These are phyloP conservation scores for Ameiurus melas DNA, from an alignment of 2,113 vertebrate species.

Conservation along the genomic window DNA sequence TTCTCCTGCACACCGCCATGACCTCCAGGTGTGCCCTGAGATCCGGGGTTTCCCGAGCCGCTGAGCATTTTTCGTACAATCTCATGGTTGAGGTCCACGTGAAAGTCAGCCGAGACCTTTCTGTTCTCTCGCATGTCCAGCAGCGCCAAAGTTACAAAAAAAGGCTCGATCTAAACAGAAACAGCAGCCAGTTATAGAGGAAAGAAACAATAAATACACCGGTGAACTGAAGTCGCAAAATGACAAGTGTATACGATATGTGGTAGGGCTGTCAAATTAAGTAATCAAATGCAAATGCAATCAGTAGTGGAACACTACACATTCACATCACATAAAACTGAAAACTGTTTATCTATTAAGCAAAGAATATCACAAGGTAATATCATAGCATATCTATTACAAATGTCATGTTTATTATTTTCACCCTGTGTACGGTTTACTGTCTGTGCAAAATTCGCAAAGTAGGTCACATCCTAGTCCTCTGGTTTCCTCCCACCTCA, in stretches of 20 bases:
- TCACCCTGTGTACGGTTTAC: not conserved
- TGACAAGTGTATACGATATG: not conserved
- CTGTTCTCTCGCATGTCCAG: slow-evolving; percentile 85
- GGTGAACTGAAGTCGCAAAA: not conserved
- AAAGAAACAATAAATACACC: not conserved
- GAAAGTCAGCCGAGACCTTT: slow-evolving; percentile 96
- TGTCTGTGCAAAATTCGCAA: too few species aligned
- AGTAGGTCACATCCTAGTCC: not conserved
- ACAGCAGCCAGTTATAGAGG: not conserved
- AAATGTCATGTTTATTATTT: not conserved
- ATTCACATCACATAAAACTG: not conserved
- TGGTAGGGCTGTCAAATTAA: not conserved
- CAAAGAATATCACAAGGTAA: not conserved
- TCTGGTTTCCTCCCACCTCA: not conserved
- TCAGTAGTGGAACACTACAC: not conserved
- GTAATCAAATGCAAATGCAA: not conserved
- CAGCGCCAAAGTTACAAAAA: slow-evolving; percentile 89
- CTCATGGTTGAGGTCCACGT: slow-evolving; percentile 89
- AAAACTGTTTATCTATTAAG: not conserved
- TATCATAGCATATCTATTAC: not conserved
- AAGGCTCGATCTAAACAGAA: slow-evolving; percentile 86
- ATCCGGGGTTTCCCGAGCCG: slow-evolving; percentile 47
- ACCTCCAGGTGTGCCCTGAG: slow-evolving; percentile 27
- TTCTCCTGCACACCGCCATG: slow-evolving; percentile 77
- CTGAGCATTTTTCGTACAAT: slow-evolving; percentile 86